Base-by-base conservation (phyloP, 2,113 vertebrate species). In the Chamaea fasciata region DNA sequence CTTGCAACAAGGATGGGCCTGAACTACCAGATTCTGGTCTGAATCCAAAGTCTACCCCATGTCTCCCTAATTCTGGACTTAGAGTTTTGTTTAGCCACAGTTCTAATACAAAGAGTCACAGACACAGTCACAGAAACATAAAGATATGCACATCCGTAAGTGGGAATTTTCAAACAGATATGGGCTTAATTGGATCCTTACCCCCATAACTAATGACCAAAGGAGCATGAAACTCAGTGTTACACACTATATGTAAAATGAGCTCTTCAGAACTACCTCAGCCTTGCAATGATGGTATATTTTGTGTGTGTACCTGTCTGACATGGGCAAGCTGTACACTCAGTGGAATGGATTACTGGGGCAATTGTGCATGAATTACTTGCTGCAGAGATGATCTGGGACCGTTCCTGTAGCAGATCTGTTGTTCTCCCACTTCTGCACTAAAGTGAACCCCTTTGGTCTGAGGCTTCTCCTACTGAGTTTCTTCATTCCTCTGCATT, bases 151-250 rank as follows among this genome's bases (percentile, higher is more conserved):
- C 56, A 92, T 96, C 77, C 30, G 62, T 62, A 60, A 90, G 55
- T 31, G 65, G 41, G 50, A 90, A 52, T 55, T 92, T 95, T 46
- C 55, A 94, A 81, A 84, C 11, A 15, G 91, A 31, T 37, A 86
- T 46, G 41, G 47, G 50, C 17, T 95, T 95, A 95, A 94, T 52
- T 95, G 77, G 56, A 90, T 96, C 53, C 59, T 93, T 52, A 94
- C 95, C 87, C 62, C 82, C 28, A 4, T 91, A 95, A 88, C 71
- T 78, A 94, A 94, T 64, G 42, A 65, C 79, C 93, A 83, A 91
- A 94, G 88, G 87, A 95, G 82, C 83, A 33, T 81, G 91, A 80
- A 91, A 93, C 47, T 69, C 62, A 39, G 49, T 70, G 57, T 70
- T 90, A 71, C 1, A 39, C 56, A 68, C 46, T 41, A 7, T 7